Percentiles rank a stretch among this genome's conserved stretches.
phyloP scores from a whole-genome alignment of 2,797 vertebrate species.

The Halcyon badia region DNA sequence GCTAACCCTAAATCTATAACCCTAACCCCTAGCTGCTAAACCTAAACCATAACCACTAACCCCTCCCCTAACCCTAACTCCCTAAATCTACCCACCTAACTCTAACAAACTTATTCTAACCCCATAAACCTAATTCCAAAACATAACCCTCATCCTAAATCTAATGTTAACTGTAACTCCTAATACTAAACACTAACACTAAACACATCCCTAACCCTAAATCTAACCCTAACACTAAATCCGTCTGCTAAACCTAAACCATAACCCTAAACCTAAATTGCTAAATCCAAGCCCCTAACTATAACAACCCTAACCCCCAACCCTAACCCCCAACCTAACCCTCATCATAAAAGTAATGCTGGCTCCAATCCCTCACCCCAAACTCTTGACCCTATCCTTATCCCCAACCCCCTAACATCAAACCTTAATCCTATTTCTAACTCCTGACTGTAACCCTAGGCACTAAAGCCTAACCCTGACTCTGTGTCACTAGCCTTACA shows the following conservation, averaged over 20 bases:
- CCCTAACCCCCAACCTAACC: background rate
- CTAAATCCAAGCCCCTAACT: background rate
- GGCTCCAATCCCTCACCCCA: background rate
- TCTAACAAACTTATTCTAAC: background rate
- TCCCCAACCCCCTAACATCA: background rate
- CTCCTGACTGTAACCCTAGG: background rate
- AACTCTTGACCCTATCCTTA: background rate
- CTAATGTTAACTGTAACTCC: background rate
- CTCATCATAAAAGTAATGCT: background rate
- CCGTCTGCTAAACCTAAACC: background rate
- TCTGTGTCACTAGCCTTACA: too few relatives aligned
- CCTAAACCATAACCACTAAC: background rate
- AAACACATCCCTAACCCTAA: background rate
- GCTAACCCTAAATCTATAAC: background rate
- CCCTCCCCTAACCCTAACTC: background rate
- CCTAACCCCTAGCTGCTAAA: background rate
- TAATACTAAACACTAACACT: background rate
- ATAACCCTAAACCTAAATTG: background rate
- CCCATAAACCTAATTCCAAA: background rate
- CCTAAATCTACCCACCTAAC: background rate
- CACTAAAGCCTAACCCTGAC: background rate
- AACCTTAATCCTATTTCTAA: background rate
- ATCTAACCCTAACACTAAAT: background rate
- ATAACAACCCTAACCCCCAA: background rate
- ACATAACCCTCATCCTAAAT: background rate